phyloP scores from a whole-genome alignment of 2,113 vertebrate genomes.

The Rissa tridactyla region DNA sequence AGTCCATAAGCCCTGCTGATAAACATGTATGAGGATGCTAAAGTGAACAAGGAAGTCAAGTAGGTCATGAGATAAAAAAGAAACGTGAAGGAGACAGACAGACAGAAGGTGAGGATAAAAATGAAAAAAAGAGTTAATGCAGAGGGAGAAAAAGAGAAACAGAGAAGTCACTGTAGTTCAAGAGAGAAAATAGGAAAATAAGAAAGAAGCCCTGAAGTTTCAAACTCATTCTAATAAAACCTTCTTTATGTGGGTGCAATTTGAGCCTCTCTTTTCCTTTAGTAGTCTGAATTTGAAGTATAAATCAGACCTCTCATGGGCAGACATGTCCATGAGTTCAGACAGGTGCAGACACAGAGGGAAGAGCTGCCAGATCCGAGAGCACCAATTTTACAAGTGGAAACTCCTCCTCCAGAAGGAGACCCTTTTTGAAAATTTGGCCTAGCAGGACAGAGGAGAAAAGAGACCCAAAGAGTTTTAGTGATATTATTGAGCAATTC shows the following conservation, averaged over 20 bases:
- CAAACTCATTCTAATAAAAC: not conserved
- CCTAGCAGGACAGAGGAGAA: not conserved
- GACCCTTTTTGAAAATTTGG: not conserved
- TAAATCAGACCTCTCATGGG: not conserved
- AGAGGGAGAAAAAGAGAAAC: not conserved
- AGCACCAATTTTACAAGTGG: fast-evolving
- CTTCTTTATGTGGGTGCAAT: not conserved
- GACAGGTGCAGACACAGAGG: not conserved
- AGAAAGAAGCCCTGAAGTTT: not conserved
- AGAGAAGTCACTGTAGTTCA: not conserved
- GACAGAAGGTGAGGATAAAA: not conserved
- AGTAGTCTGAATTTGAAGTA: not conserved
- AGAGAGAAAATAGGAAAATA: not conserved
- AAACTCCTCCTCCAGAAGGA: not conserved
- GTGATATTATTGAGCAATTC: not conserved
- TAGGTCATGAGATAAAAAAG: not conserved
- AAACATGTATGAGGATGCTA: not conserved
- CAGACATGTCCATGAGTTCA: not conserved
- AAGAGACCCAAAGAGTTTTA: not conserved
- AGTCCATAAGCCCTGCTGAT: not conserved
- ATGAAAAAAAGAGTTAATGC: not conserved
- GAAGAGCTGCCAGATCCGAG: not conserved
- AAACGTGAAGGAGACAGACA: not conserved
- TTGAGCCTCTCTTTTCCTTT: not conserved
- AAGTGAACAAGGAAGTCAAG: not conserved